phyloP scores from a whole-genome alignment of 2,888 invertebrate genomes.

The Perizoma flavofasciatum region DNA sequence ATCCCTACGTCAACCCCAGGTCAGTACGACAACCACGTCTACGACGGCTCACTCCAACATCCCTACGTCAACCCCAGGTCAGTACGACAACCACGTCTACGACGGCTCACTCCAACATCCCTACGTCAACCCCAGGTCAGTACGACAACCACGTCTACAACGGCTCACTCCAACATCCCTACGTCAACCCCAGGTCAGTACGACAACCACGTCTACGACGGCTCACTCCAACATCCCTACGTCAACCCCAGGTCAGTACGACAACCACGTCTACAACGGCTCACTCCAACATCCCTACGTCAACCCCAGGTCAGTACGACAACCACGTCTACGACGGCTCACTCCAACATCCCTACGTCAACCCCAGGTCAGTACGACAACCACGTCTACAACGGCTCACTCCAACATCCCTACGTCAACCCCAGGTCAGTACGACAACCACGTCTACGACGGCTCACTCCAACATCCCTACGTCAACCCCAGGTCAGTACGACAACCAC shows the following conservation, averaged over 20 bases:
- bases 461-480: slow-evolving; percentile 83
- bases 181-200: no score
- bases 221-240: slow-evolving; percentile 77
- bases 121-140: no score
- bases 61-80: no score
- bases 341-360: slow-evolving; percentile 72
- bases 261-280: slow-evolving; percentile 89
- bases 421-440: no score
- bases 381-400: slow-evolving; percentile 86
- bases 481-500: slow-evolving; percentile 90
- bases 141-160: slow-evolving; percentile 85
- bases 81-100: no score
- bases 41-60: neutral
- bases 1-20: no score
- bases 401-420: slow-evolving; percentile 77
- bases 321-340: slow-evolving; percentile 88
- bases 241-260: slow-evolving; percentile 89
- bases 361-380: slow-evolving; percentile 94
- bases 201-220: slow-evolving; percentile 89
- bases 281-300: slow-evolving; percentile 75
- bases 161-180: slow-evolving; percentile 72
- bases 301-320: slow-evolving; percentile 93
- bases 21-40: no score
- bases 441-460: no score
- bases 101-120: no score